Evolutionary conservation across 2,113 vertebrate genomes (phyloP), one percentile per base, ranked within the genome.

Genomic region (Dascyllus trimaculatus): DNA sequence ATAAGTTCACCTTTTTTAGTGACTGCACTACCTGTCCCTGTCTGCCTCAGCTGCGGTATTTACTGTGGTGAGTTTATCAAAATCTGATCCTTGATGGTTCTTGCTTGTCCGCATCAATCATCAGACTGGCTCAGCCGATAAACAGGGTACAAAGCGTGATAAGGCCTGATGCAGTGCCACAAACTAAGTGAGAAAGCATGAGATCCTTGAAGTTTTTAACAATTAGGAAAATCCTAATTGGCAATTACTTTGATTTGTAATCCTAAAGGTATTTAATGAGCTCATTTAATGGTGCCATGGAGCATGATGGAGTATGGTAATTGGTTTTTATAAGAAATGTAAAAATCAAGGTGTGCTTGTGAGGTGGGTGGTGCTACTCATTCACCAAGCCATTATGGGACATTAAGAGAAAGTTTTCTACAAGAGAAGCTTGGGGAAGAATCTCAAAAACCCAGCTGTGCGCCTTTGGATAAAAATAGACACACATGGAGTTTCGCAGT

Each of bases 161-260:
- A 63, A 19, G 62, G 26, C 51, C 22, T 24, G 7, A 17, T 13
- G 52, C 70, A 60, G 53, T 51, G 75, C 49, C 29, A 45, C 74
- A 83, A 84, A 85, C 69, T 58, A 9, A 70, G 52, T 17, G 45
- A 85, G 70, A 82, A 82, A 82, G 58, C 80, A 87, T 80, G 77
- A 78, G 76, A 91, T 89, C 73, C 64, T 57, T 63, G 10, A 90
- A 74, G 89, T 91, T 93, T 92, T 88, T 74, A 77, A 93, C 90
- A 94, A 93, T 94, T 93, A 92, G 84, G 83, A 87, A 94, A 94
- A 93, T 93, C 93, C 91, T 95, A 94, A 94, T 94, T 93, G 94
- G 67, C 92, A 93, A 93, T 94, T 94, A 93, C 87, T 91, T 90
- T 93, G 89, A 93, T 94, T 92, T 91, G 90, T 93, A 95, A 94